A percentile compares a stretch with the other conserved stretches of the same genome.
phyloP scores from a whole-genome alignment of 1,140 invertebrate species.

The Bradysia coprophila region DNA sequence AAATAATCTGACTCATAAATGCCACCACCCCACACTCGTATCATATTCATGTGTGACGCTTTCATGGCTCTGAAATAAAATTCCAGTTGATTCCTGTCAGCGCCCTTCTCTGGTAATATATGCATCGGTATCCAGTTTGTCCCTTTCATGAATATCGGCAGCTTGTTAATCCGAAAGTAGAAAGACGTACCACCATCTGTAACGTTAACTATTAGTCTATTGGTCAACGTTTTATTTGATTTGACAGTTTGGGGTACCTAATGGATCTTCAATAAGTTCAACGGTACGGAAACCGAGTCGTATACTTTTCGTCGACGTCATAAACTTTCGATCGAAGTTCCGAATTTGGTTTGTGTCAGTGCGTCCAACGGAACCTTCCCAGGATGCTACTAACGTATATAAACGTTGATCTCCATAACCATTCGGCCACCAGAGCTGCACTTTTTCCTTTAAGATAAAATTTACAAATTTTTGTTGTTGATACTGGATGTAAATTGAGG shows the following conservation, averaged over 20 bases:
- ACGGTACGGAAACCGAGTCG: slow-evolving; percentile 76
- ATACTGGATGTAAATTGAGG: too few relatives aligned
- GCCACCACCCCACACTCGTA: slow-evolving; percentile 95
- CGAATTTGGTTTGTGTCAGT: slow-evolving; percentile 13
- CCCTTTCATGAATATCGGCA: slow-evolving; percentile 89
- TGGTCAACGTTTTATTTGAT: neutral
- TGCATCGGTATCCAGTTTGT: slow-evolving; percentile 90
- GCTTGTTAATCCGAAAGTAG: slow-evolving; percentile 73
- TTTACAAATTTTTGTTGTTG: too few relatives aligned
- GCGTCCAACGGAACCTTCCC: slow-evolving; percentile 12
- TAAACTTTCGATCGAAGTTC: slow-evolving; percentile 8
- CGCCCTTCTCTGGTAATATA: slow-evolving; percentile 62
- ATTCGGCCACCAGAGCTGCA: slow-evolving; percentile 85
- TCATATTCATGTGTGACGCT: slow-evolving; percentile 78
- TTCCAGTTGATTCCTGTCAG: slow-evolving; percentile 24
- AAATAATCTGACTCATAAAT: slow-evolving; percentile 86
- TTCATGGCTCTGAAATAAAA: slow-evolving; percentile 50
- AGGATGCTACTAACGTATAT: slow-evolving; percentile 44
- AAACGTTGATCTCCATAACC: slow-evolving; percentile 70
- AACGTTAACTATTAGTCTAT: neutral
- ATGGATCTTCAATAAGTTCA: slow-evolving; percentile 49
- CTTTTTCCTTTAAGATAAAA: too few relatives aligned
- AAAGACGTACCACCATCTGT: slow-evolving; percentile 51
- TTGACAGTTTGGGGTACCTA: slow-evolving; percentile 25
- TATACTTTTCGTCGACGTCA: slow-evolving; percentile 21